A percentile compares a stretch with the other conserved stretches of the same genome.
Evolutionary conservation across 92 coral and sea anemone genomes (phyloP).

Genomic region (Phenganax stokvisi): DNA sequence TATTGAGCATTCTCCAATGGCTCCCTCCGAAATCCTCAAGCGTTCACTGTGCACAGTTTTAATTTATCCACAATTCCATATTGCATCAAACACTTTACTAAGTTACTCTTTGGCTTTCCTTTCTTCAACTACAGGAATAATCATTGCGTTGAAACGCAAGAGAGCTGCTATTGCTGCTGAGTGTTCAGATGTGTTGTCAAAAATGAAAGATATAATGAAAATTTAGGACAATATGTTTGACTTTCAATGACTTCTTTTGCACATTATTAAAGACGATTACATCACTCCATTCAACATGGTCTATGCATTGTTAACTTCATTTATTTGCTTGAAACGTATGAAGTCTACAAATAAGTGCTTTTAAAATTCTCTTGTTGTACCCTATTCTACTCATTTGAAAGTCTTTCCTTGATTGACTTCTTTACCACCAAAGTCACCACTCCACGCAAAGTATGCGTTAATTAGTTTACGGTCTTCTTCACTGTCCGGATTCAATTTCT

Average conservation of each 20-base stretch:
- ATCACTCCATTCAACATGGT: not conserved
- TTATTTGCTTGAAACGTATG: not conserved
- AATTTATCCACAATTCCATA: too few species aligned
- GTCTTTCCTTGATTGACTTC: slow-evolving; percentile 61
- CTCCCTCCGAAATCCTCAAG: too few species aligned
- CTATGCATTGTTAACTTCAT: not conserved
- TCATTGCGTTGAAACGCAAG: slow-evolving; percentile 40
- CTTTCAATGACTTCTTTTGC: not conserved
- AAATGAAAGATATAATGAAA: not conserved
- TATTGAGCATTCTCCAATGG: too few species aligned
- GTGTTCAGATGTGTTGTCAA: slow-evolving; percentile 40
- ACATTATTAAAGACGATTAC: not conserved
- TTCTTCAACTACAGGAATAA: slow-evolving; percentile 35
- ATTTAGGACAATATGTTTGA: not conserved
- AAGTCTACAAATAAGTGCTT: slow-evolving; percentile 2
- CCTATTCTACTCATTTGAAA: slow-evolving; percentile 48
- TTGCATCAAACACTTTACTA: too few species aligned
- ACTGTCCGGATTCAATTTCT: slow-evolving; percentile 67
- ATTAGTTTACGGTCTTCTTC: slow-evolving; percentile 61
- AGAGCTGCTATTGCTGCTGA: slow-evolving; percentile 41
- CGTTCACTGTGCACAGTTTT: too few species aligned
- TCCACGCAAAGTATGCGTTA: slow-evolving; percentile 56
- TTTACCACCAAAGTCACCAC: slow-evolving; percentile 62
- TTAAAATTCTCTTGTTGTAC: not conserved
- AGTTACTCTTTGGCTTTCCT: not conserved